These are phyloP conservation scores for Aromia moschata DNA, from an alignment of 2,888 invertebrate genomes.

Conservation along the genomic window DNA sequence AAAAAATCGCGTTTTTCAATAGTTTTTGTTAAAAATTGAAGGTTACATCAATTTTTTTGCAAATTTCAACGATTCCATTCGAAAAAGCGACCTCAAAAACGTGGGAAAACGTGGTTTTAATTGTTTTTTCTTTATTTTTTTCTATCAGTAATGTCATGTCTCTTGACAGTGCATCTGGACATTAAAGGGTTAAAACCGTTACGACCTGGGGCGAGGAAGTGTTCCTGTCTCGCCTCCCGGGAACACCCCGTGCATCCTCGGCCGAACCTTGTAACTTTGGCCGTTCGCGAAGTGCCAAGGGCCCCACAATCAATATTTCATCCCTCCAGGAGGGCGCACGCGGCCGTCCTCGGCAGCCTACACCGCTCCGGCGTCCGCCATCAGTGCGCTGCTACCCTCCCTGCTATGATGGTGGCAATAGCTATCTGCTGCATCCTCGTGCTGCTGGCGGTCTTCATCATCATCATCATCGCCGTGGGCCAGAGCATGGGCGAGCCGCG, in stretches of 20 bases:
- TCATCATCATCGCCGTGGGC: slow-evolving; percentile 83
- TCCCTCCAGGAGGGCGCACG: slow-evolving; percentile 34
- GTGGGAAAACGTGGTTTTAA: too few relatives aligned
- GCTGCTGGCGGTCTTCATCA: slow-evolving; percentile 81
- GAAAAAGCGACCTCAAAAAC: too few relatives aligned
- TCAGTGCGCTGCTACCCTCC: slow-evolving; percentile 15
- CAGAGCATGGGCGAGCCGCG: slow-evolving; percentile 72
- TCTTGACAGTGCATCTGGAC: too few relatives aligned
- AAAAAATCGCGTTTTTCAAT: too few relatives aligned
- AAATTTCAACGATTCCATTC: too few relatives aligned
- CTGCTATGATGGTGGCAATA: slow-evolving; percentile 76
- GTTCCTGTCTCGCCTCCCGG: neutral
- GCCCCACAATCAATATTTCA: slow-evolving; percentile 60
- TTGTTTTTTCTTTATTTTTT: too few relatives aligned
- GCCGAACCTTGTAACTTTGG: slow-evolving; percentile 47
- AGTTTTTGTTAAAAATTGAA: too few relatives aligned
- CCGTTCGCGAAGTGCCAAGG: slow-evolving; percentile 53
- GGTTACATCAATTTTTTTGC: too few relatives aligned
- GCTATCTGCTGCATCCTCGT: slow-evolving; percentile 86
- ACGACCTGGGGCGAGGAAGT: too few relatives aligned
- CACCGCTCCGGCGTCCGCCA: slow-evolving; percentile 18
- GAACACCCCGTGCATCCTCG: slow-evolving; percentile 30
- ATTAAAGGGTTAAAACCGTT: too few relatives aligned
- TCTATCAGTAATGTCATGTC: too few relatives aligned
- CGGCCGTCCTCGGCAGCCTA: slow-evolving; percentile 30